Evolutionary conservation across 2,797 vertebrate species (phyloP), one percentile per base, ranked within the genome.

Genomic region (Ibycter americanus): DNA sequence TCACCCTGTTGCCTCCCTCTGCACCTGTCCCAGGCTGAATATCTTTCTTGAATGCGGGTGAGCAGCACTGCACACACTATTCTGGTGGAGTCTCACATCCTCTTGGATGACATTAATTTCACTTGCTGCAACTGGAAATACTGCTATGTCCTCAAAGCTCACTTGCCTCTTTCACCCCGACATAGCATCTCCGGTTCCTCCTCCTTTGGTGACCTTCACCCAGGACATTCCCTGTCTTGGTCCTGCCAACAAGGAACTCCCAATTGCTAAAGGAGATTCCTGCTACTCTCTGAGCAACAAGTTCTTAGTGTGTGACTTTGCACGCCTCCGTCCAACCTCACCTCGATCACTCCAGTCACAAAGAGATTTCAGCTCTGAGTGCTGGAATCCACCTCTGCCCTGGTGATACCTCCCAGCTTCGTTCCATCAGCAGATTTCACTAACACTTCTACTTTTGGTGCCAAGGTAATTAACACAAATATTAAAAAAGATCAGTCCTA

Each of bases 381-480:
- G 62, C 58, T 87, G 46, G 72, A 88, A 84, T 86, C 40, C 44
- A 85, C 59, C 72, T 79, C 59, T 87, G 63, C n/a, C 74, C 81
- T 59, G 47, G 36, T 4, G 40, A 51, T 40, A 67, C 62, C 70
- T 95, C 79, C 89, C 83, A 88, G 83, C 73, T 87, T 65, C 67
- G 51, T 86, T 86, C 46, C 77, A 32, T 66, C 91, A 86, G 94
- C 58, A 93, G 54, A 76, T 91, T 92, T 90, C 77, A 93, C 82
- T 90, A 90, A 36, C 82, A 77, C 81, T 89, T 74, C 84, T 77
- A 65, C 25, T 16, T 62, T 89, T 34, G 0, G 11, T 88, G 89
- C 87, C 95, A 94, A 91, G 44, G 88, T 95, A 96, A 96, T 94
- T 97, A 96, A 93, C 83, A 90, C 51, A 90, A 97, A 84, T 59